A percentile compares a stretch with the other conserved stretches of the same genome.
These are phyloP conservation scores for Amphimedon queenslandica DNA, from an alignment of 37 sponge, comb jelly and placozoan genomes.

Conservation along the genomic window DNA sequence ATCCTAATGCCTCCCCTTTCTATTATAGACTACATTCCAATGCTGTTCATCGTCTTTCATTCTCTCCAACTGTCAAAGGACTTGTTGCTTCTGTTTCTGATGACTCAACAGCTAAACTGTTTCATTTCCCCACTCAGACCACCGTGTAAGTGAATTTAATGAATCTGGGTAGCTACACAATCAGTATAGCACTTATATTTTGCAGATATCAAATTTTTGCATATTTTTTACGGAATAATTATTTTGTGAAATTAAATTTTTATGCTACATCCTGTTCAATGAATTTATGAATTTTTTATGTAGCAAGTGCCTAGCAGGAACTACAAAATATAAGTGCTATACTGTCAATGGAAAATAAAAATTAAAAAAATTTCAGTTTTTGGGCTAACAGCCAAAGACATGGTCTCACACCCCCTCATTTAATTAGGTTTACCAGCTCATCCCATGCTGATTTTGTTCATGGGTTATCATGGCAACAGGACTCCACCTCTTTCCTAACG, in stretches of 20 bases:
- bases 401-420: no score
- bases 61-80: constrained; percentile 24
- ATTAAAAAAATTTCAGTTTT: no score
- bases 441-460: constrained; percentile 63
- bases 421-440: constrained; percentile 2
- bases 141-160: constrained; percentile 15
- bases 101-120: constrained; percentile 43
- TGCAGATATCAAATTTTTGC: constrained; percentile 16
- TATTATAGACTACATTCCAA: constrained; percentile 40
- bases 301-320: no score
- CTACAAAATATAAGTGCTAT: no score
- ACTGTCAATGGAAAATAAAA: no score
- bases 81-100: constrained; percentile 59
- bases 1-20: constrained; percentile 2
- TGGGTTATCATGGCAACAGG: constrained; percentile 63
- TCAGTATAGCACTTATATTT: neutral
- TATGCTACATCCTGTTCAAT: no score
- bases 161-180: neutral
- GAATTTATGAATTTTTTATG: no score
- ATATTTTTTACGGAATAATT: neutral
- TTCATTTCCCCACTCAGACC: constrained; percentile 3
- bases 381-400: no score
- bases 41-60: constrained; percentile 34
- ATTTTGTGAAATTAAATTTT: no score
- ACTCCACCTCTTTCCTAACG: constrained; percentile 28